Conservation (phyloP, 2,797 vertebrate genomes). For the Pseudotriccus pelzelni region DNA sequence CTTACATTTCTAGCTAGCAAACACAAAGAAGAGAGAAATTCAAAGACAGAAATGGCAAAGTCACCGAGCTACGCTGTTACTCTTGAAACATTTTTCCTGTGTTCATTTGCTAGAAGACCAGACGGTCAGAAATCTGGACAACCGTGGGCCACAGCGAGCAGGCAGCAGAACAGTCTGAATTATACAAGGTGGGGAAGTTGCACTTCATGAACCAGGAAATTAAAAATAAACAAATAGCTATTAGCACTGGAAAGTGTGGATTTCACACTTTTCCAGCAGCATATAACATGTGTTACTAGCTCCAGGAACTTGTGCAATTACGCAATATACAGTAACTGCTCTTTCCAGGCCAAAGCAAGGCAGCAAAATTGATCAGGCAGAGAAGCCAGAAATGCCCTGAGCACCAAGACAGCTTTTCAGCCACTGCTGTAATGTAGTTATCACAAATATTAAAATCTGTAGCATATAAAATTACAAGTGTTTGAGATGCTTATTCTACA, state of each 20-base stretch:
- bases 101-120: neutral
- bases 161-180: neutral
- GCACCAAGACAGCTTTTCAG: neutral
- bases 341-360: neutral
- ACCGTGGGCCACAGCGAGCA: neutral
- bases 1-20: neutral
- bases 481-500: neutral
- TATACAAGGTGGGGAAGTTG: neutral
- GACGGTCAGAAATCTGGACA: neutral
- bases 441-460: neutral
- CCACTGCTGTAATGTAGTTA: neutral
- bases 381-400: neutral
- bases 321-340: neutral
- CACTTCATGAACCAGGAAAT: neutral
- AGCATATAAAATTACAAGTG: neutral
- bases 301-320: neutral
- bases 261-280: neutral
- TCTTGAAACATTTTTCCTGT: neutral
- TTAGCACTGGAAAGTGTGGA: neutral
- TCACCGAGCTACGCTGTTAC: neutral
- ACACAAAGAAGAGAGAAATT: neutral
- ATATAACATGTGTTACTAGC: neutral
- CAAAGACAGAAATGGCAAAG: neutral
- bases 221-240: constrained; percentile 3
- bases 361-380: neutral